Base-by-base conservation (phyloP, 2,888 invertebrate genomes). In the Anoplius nigerrimus region DNA sequence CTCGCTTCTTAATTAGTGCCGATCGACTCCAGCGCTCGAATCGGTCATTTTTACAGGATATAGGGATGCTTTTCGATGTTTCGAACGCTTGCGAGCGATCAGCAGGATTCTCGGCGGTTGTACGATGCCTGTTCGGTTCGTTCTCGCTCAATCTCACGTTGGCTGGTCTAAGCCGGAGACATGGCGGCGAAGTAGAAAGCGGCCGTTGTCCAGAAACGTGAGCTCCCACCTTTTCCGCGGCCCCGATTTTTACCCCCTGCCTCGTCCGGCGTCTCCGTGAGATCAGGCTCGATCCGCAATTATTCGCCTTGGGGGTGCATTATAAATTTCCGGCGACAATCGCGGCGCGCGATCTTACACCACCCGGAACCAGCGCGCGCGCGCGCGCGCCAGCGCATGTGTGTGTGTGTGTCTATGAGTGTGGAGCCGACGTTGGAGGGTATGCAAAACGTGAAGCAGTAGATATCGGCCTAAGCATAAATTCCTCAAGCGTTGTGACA, bases 401-500 rank as follows among this genome's bases (percentile, higher is more conserved):
- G n/a, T n/a, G n/a, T n/a, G n/a, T n/a, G n/a, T n/a, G n/a, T n/a
- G n/a, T n/a, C n/a, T n/a, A n/a, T n/a, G n/a, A n/a, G n/a, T n/a
- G n/a, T n/a, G n/a, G n/a, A n/a, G n/a, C n/a, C 16, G 43, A 18
- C 52, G 34, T 34, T 34, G 57, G 43, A 58, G 74, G 69, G 72
- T 83, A 84, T 84, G 85, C 83, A 82, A 84, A 85, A 82, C 81
- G 84, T 75, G 82, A 61, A 70, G 65, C 64, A 60, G 22, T 71
- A 86, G 86, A 87, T 87, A 87, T 87, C 87, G 83, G 84, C 84
- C 84, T 83, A 84, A 84, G 87, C 87, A 87, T 88, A 88, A 87
- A 87, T 87, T 87, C 87, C 86, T 87, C 87, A 86, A 84, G 77
- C 76, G 72, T 71, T 72, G 82, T 83, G 86, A 84, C 85, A 84